Evolutionary conservation across 2,113 vertebrate genomes (phyloP), one percentile per base, ranked within the genome.

Genomic region (Passerina amoena): DNA sequence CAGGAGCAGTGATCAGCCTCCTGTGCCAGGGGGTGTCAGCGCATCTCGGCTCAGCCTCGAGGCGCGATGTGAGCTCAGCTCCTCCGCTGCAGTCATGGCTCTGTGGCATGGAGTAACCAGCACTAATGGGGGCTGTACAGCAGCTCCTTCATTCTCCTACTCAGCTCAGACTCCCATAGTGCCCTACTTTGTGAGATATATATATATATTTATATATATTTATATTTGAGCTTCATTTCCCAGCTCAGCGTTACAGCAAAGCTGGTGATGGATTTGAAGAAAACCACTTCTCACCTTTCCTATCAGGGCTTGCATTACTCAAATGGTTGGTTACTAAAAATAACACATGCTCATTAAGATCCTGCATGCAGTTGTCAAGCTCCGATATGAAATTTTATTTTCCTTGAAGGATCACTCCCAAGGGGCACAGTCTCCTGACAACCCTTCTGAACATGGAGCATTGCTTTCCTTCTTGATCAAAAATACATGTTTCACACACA

Each of bases 391-490:
- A 73, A 66, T 7, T 37, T 56, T 30, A 24, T 35, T 88, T 86
- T 86, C 40, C 76, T 81, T 40, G 38, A 81, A 78, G 17, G 13
- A 37, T 27, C 60, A 28, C 19, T 92, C 48, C 40, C 1, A 0
- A 78, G 37, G 4, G 20, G 13, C 12, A 22, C 30, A 48, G 15
- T 47, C 90, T 77, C 8, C 1, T 59, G 44, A 66, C 28, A 93
- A 6, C 10, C 8, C 22, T 53, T 61, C 44, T 68, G 25, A 86
- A 44, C 22, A 27, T 0, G 0, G 18, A 57, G 12, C 2, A 1
- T 51, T 51, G 17, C 12, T 76, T 30, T 44, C 31, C 17, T n/a
- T 51, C 37, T 80, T 64, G 38, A n/a, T 48, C 14, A 33, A 69
- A 86, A 77, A 77, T n/a, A 31, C 2, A 6, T 23, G 4, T 48